Evolutionary conservation across 2,797 vertebrate species (phyloP), one percentile per base, ranked within the genome.

Genomic region (Xyrichtys novacula): DNA sequence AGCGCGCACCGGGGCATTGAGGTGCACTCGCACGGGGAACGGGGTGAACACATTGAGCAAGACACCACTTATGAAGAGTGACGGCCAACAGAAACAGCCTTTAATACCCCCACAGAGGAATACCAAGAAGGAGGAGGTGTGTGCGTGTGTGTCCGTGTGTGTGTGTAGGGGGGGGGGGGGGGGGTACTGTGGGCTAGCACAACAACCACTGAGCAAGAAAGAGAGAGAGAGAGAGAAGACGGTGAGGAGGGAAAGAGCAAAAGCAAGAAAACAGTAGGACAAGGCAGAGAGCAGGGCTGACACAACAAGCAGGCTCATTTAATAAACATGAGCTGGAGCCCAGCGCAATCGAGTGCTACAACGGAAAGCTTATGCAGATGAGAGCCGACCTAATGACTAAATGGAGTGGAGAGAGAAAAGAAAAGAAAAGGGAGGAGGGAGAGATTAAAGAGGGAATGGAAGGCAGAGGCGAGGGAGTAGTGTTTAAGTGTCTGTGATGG

Each of bases 61-160:
- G 88, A 92, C 91, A 91, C 89, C 79, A 84, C 89, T 90, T 91
- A 91, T 91, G 91, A 93, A 93, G 91, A 93, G 85, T 92, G 92
- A 91, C 90, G 83, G 90, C 87, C 84, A 91, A 92, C 91, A 93
- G 92, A 90, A 90, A 88, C 91, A 89, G 88, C 83, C 84, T 89
- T 92, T 93, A 92, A 92, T 93, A 89, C 85, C 79, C 84, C 88
- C 85, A 86, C 81, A 86, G 85, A 87, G 84, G 85, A 89, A 81
- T 76, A 82, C 39, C 55, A 72, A 52, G 58, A 43, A 62, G 17
- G 49, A 22, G 67, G 71, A 40, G 49, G 68, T 34, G 32, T 34
- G 32, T 34, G 32, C 14, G 10, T 34, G 11, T 34, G 32, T 12
- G 32, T 34, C 10, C 4, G 6, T 31, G 31, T 7, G 31, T 31